Conservation (phyloP, 2,113 vertebrate species). For the Apus apus region DNA sequence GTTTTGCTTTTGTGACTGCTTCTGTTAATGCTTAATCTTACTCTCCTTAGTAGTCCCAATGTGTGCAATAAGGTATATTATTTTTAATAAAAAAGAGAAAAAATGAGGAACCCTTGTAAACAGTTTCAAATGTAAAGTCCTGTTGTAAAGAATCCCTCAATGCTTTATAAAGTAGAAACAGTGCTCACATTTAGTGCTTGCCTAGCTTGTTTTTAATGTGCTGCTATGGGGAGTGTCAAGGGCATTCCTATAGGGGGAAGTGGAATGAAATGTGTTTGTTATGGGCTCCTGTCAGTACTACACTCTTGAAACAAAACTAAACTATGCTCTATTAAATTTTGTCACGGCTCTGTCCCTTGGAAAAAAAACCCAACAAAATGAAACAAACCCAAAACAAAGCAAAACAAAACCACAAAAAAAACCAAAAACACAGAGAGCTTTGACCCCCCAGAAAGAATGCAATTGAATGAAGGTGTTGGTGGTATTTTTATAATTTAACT, state of each 20-base stretch:
- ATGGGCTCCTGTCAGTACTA: neutral
- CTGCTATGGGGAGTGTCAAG: neutral
- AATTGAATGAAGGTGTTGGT: neutral
- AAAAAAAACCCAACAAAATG: neutral
- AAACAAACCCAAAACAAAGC: too few species aligned
- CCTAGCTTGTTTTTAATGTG: neutral
- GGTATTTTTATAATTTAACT: neutral
- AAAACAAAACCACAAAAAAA: too few species aligned
- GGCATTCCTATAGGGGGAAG: neutral
- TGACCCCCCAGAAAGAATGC: neutral
- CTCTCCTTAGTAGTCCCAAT: neutral
- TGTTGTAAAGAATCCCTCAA: neutral
- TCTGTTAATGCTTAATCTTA: neutral
- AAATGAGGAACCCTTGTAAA: neutral
- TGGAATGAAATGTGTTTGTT: neutral
- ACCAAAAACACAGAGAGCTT: rapidly evolving
- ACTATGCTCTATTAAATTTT: neutral
- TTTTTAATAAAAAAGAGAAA: neutral
- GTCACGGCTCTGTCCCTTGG: neutral
- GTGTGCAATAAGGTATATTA: neutral
- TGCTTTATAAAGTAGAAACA: neutral
- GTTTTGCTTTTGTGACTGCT: neutral
- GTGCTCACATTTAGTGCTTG: neutral
- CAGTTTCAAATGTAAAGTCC: neutral
- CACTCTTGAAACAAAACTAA: neutral